Evolutionary conservation across 1,140 invertebrate genomes (phyloP).

Genomic region (Drosophila grimshawi): DNA sequence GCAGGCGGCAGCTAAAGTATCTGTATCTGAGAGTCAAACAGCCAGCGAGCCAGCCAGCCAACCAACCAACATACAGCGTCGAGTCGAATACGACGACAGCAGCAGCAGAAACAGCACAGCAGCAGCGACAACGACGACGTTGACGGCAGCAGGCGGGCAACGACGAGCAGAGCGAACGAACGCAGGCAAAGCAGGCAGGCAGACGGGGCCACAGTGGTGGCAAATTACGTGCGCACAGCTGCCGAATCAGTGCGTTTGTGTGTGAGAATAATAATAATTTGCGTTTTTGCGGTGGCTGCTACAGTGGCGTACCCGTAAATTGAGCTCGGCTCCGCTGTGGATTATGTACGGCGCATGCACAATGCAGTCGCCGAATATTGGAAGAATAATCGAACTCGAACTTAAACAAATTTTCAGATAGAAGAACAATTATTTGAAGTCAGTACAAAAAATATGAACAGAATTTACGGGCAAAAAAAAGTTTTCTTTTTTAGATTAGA

Average conservation of each 20-base stretch:
- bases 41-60: conserved; percentile 40
- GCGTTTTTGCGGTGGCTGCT: conserved; percentile 56
- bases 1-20: conserved; percentile 54
- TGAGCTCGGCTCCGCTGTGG: conserved; percentile 7
- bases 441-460: no score
- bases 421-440: no score
- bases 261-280: conserved; percentile 64
- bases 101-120: neutral
- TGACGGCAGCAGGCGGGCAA: conserved; percentile 25
- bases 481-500: no score
- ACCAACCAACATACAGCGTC: conserved; percentile 68
- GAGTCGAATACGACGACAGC: conserved; percentile 19
- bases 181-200: conserved; percentile 15
- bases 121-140: conserved; percentile 1
- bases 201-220: conserved; percentile 63
- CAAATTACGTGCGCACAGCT: conserved; percentile 51
- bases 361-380: conserved; percentile 64
- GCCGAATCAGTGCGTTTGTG: conserved; percentile 29
- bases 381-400: neutral
- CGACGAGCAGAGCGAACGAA: conserved; percentile 9
- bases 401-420: neutral
- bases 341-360: conserved; percentile 66
- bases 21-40: conserved; percentile 65
- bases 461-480: no score
- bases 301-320: conserved; percentile 55